phyloP scores from a whole-genome alignment of 2,888 invertebrate genomes.

The Chironomus riparius region DNA sequence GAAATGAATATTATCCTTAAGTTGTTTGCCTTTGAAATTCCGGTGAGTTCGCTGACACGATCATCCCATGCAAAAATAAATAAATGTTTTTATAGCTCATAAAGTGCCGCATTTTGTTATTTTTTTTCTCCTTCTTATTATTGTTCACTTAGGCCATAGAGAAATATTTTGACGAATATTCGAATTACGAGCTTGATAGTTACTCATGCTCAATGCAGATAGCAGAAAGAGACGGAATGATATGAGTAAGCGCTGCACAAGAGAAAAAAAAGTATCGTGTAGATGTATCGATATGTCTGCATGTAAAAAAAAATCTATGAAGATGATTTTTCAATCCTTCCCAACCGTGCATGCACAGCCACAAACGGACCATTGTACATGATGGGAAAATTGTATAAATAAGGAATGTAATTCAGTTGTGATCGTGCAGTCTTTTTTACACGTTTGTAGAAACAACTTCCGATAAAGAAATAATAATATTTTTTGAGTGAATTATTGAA shows the following conservation, averaged over 20 bases:
- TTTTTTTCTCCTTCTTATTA: neutral
- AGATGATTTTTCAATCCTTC: constrained; percentile 20
- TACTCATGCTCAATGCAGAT: neutral
- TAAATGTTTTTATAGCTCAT: neutral
- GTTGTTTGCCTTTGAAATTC: no score
- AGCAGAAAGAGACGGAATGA: neutral
- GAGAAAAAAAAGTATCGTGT: constrained; percentile 15
- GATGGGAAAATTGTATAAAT: constrained; percentile 18
- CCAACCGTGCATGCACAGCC: neutral
- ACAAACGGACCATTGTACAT: neutral
- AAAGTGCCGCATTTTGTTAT: neutral
- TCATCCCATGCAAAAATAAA: no score
- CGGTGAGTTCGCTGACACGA: no score
- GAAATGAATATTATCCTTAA: no score
- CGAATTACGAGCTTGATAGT: no score
- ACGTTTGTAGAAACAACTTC: constrained; percentile 1
- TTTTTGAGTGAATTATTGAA: neutral
- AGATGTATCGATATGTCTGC: constrained; percentile 8
- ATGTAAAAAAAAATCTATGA: neutral
- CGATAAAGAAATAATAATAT: neutral
- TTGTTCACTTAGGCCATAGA: neutral
- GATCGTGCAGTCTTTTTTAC: constrained; percentile 16
- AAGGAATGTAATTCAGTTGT: constrained; percentile 2
- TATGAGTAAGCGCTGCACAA: neutral
- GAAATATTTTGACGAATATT: no score